Percentiles rank a stretch among this genome's conserved stretches.
Conservation (phyloP, 1,140 invertebrate genomes). For the Drosophila sechellia region DNA sequence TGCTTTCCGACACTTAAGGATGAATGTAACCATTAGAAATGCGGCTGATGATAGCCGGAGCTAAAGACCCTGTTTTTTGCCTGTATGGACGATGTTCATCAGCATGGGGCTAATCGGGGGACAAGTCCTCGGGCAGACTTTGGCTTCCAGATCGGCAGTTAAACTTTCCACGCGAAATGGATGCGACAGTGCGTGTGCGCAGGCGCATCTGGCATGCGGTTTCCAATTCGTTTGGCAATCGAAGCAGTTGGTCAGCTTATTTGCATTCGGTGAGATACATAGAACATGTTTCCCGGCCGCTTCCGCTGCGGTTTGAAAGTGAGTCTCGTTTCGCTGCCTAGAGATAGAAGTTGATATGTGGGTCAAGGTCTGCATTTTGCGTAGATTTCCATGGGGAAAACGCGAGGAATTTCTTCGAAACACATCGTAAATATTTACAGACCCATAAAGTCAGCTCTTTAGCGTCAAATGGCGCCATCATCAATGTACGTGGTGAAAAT, state of each 20-base stretch:
- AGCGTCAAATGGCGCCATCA: constrained; percentile 72
- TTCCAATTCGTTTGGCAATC: constrained; percentile 75
- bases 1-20: no score
- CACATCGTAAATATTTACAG: constrained; percentile 51
- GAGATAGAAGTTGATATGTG: constrained; percentile 26
- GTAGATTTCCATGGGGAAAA: constrained; percentile 44
- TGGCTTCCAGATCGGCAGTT: constrained; percentile 29
- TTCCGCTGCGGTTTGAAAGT: constrained; percentile 64
- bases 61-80: neutral
- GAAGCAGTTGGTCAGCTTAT: constrained; percentile 54
- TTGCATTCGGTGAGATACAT: constrained; percentile 47
- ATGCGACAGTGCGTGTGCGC: constrained; percentile 56
- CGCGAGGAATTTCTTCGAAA: constrained; percentile 28
- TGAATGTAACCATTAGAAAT: neutral
- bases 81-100: constrained; percentile 15
- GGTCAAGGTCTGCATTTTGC: constrained; percentile 66
- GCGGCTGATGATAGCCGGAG: neutral
- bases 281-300: constrained; percentile 62
- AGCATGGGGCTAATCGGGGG: constrained; percentile 32
- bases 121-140: constrained; percentile 42
- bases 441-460: constrained; percentile 43
- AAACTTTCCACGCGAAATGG: constrained; percentile 70
- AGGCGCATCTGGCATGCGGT: constrained; percentile 56
- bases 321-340: constrained; percentile 45
- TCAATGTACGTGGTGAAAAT: constrained; percentile 76